Evolutionary conservation across 2,888 invertebrate species (phyloP), one percentile per base, ranked within the genome.

Genomic region (Belgica antarctica): DNA sequence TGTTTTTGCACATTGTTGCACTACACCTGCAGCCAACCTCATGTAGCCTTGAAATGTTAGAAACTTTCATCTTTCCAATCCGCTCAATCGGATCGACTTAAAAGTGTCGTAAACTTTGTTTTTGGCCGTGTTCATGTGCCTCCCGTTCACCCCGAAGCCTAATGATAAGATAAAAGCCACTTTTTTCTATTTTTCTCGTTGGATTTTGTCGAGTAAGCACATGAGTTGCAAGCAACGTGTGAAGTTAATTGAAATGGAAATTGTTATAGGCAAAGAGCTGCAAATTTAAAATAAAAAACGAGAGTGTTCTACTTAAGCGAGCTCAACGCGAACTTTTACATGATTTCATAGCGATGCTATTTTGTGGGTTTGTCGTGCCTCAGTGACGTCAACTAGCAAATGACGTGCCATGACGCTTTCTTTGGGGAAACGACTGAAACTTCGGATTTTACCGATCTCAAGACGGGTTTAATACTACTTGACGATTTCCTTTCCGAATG

Each of bases 181-280:
- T 22, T 52, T n/a, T 52, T 52, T 17, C 52, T 46, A n/a, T 46
- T 52, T 52, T 15, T 15, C n/a, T 41, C 41, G 41, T 10, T n/a
- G 41, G 41, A 12, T 52, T 52, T 52, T 52, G 52, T 52, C n/a
- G 52, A 22, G 19, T 52, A 7, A 52, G 52, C 52, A 52, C 52
- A 52, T 52, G 52, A 52, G 8, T 52, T 7, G 52, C n/a, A n/a
- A n/a, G n/a, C 52, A 52, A 52, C 52, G 52, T 52, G 52, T 52
- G n/a, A 15, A 41, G 41, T n/a, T 5, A 41, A 41, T 41, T 41
- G 41, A 41, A 52, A 52, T 52, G 22, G 52, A 52, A 52, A 52
- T 52, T n/a, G 52, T n/a, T 12, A 59, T 19, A n/a, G n/a, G n/a
- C n/a, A n/a, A 24, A 52, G 24, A 52, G 19, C 8, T 24, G 27